These are phyloP conservation scores for Danio jaintianensis DNA, from an alignment of 2,797 vertebrate species.

Conservation along the genomic window DNA sequence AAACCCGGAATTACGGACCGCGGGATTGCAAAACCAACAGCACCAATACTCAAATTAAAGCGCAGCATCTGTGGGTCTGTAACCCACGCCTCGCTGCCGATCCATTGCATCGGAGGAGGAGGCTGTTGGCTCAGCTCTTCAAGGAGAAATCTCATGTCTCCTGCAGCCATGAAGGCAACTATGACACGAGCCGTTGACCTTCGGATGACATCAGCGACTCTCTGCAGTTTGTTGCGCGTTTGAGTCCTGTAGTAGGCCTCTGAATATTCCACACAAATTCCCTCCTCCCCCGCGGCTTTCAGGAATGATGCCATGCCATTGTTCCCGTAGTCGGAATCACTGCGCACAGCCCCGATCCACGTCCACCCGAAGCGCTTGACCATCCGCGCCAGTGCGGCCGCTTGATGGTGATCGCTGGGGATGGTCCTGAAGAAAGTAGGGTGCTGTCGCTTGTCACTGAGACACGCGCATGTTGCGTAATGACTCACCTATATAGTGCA, in stretches of 20 bases:
- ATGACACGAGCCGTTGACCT: slow-evolving; percentile 69
- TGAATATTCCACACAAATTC: slow-evolving; percentile 64
- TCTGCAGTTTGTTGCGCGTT: slow-evolving; percentile 63
- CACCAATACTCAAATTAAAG: slow-evolving; percentile 64
- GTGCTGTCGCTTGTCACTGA: slow-evolving; percentile 54
- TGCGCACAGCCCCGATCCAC: no score
- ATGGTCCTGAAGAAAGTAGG: slow-evolving; percentile 60
- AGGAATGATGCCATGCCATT: slow-evolving; percentile 58
- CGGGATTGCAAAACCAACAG: slow-evolving; percentile 71
- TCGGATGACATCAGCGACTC: slow-evolving; percentile 63
- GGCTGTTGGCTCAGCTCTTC: slow-evolving; percentile 64
- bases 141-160: slow-evolving; percentile 69
- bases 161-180: slow-evolving; percentile 66
- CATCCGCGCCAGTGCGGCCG: slow-evolving; percentile 69
- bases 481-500: slow-evolving; percentile 35
- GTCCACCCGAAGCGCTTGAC: slow-evolving; percentile 75
- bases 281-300: slow-evolving; percentile 31
- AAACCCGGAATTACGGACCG: slow-evolving; percentile 71
- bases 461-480: slow-evolving; percentile 48
- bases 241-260: slow-evolving; percentile 62
- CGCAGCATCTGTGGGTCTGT: slow-evolving; percentile 64
- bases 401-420: slow-evolving; percentile 77
- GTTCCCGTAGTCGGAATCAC: slow-evolving; percentile 72
- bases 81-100: slow-evolving; percentile 75
- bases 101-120: slow-evolving; percentile 70